phyloP scores from a whole-genome alignment of 2,888 invertebrate genomes.

The Oasisia sp. region DNA sequence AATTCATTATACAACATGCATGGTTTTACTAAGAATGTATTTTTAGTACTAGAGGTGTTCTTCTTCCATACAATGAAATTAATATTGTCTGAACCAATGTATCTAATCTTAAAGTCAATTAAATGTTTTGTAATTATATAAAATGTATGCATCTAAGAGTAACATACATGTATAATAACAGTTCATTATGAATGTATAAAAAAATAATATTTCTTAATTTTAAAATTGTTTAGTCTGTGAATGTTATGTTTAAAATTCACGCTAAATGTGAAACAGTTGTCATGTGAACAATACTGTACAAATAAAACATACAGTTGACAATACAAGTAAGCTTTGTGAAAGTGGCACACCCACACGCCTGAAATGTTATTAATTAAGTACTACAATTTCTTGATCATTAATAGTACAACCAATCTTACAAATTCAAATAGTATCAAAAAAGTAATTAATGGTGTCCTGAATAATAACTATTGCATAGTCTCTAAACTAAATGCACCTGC shows the following conservation, averaged over 20 bases:
- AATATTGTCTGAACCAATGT: too few relatives aligned
- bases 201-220: background rate
- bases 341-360: background rate
- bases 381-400: background rate
- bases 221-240: background rate
- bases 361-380: background rate
- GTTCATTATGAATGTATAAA: background rate
- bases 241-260: too few relatives aligned
- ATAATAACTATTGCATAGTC: background rate
- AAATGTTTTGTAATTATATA: background rate
- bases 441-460: background rate
- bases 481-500: too few relatives aligned
- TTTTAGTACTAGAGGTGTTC: background rate
- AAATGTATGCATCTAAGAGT: background rate
- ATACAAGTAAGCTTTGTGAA: too few relatives aligned
- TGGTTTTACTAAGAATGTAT: background rate
- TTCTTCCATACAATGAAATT: too few relatives aligned
- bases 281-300: too few relatives aligned
- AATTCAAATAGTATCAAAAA: background rate
- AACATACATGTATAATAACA: constrained; percentile 19
- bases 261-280: too few relatives aligned
- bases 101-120: too few relatives aligned
- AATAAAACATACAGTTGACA: too few relatives aligned
- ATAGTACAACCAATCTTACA: background rate
- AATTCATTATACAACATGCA: background rate